phyloP scores from a whole-genome alignment of 2,888 invertebrate species.

The Microplitis manilae region DNA sequence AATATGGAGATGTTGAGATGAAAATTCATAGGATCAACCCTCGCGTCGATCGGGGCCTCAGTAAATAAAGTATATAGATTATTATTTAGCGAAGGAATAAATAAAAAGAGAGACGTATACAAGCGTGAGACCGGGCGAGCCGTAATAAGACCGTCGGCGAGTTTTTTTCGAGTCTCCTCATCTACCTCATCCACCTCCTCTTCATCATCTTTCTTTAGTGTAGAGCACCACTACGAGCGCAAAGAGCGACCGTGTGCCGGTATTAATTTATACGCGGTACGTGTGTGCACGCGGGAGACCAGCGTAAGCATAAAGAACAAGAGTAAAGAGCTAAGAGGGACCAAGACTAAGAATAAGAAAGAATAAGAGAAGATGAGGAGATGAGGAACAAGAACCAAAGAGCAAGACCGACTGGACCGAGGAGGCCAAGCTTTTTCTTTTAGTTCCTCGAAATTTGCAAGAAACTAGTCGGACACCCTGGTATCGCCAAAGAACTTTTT shows the following conservation, averaged over 20 bases:
- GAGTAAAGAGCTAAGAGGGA: constrained; percentile 24
- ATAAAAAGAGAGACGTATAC: constrained; percentile 53
- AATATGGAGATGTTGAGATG: background rate
- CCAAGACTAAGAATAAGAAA: constrained; percentile 21
- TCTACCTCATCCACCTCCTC: constrained; percentile 45
- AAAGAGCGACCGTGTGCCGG: constrained; percentile 54
- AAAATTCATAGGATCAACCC: background rate
- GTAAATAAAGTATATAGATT: constrained; percentile 52
- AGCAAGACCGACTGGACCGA: constrained; percentile 44
- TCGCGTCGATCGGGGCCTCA: background rate
- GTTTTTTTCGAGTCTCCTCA: constrained; percentile 63
- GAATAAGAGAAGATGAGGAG: constrained; percentile 31
- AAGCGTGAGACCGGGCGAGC: constrained; percentile 68
- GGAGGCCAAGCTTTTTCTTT: constrained; percentile 61
- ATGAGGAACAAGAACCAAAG: background rate
- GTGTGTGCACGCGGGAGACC: constrained; percentile 68
- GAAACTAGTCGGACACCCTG: constrained; percentile 70
- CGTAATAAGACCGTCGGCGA: constrained; percentile 71
- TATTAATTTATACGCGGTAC: constrained; percentile 72
- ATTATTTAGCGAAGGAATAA: constrained; percentile 42
- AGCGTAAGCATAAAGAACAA: background rate
- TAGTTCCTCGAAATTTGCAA: constrained; percentile 72
- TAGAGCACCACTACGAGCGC: constrained; percentile 10
- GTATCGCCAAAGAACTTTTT: constrained; percentile 54
- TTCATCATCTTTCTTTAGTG: background rate